These are phyloP conservation scores for Athalia cordata DNA, from an alignment of 2,888 invertebrate genomes.

Conservation along the genomic window DNA sequence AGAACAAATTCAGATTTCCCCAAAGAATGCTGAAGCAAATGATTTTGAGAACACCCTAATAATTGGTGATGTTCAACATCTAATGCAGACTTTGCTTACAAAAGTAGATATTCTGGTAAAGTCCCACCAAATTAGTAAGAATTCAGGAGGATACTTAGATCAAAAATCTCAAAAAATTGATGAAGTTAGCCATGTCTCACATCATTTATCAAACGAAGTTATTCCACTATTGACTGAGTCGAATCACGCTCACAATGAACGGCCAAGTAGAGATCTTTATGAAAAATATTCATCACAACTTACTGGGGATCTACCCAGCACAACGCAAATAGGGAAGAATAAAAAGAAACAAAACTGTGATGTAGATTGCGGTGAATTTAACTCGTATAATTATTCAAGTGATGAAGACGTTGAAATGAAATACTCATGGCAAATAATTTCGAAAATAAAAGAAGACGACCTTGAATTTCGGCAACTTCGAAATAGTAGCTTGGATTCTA, in stretches of 20 bases:
- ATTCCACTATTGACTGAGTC: neutral
- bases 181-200: slow-evolving; percentile 1
- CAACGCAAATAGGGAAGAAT: neutral
- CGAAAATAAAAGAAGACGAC: neutral
- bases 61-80: slow-evolving; percentile 15
- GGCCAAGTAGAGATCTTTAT: neutral
- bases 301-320: neutral
- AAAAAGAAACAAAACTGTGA: neutral
- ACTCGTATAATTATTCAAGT: neutral
- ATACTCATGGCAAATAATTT: slow-evolving; percentile 38
- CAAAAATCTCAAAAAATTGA: slow-evolving; percentile 5
- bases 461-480: neutral
- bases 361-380: neutral
- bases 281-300: slow-evolving; percentile 20
- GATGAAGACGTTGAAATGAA: neutral
- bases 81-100: slow-evolving; percentile 9
- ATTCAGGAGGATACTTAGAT: neutral
- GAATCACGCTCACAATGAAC: neutral
- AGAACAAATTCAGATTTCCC: neutral
- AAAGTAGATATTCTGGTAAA: neutral
- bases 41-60: neutral
- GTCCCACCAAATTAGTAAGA: neutral
- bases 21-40: neutral
- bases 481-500: neutral
- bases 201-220: neutral